Base-by-base conservation (phyloP, 2,113 vertebrate genomes). In the Passer domesticus region DNA sequence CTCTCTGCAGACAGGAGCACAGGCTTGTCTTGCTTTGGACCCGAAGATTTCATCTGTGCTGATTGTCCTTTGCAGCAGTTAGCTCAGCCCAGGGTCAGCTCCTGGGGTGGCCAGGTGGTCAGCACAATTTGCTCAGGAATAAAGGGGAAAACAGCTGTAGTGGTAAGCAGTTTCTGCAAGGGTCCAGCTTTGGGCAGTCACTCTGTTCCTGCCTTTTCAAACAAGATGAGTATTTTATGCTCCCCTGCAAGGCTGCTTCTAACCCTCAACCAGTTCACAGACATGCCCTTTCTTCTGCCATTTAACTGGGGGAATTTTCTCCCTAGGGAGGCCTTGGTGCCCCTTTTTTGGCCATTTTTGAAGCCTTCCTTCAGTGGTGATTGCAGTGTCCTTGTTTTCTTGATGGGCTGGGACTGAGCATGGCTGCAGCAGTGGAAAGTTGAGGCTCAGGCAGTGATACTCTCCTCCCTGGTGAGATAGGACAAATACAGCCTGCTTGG, bases 1-100 rank as follows among this genome's bases (percentile, higher is more conserved):
- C 27, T 49, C 20, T 43, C 37, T 9, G 0, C 2, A 30, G 75
- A 16, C 6, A 5, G 41, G 31, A 68, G 22, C 2, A 1, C 3
- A 14, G 41, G 19, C 39, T 76, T 60, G 44, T 66, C 17, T 37
- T 8, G 1, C 50, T 62, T 27, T 2, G 6, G 44, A 25, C 55
- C 35, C 33, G 81, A 31, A 39, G 50, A 7, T 39, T 3, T 16
- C 55, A 46, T 43, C 46, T 37, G 47, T 74, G 56, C 22, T 63
- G 27, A 13, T 56, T 63, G 25, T 18, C 33, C 23, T 41, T 59
- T 0, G 2, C 43, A 72, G 78, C 39, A 33, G 6, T 59, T 22
- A 44, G 49, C 63, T 76, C 33, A 39, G 49, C 31, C 4, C 4
- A 7, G 28, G 28, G 5, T 53, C 35, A 72, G 52, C 21, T 75